A percentile compares a stretch with the other conserved stretches of the same genome.
Conservation (phyloP, 2,797 vertebrate species). For the Malacoraja senta region DNA sequence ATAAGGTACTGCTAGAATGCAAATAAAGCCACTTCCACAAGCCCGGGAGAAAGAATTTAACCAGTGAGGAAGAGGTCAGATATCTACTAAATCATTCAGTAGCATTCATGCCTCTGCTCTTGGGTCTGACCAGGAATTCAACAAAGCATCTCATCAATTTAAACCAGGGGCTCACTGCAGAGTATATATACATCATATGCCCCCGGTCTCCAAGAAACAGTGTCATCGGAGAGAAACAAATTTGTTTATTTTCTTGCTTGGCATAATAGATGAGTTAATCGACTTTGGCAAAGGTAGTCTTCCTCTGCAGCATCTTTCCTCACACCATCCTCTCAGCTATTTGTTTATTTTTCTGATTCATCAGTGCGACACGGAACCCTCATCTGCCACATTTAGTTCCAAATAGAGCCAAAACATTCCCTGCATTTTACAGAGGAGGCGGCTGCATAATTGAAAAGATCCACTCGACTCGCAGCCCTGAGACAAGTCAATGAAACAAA, state of each 20-base stretch:
- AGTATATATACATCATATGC: neutral
- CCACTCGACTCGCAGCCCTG: neutral
- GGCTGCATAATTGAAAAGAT: neutral
- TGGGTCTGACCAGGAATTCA: neutral
- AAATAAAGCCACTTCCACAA: neutral
- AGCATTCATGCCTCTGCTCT: neutral
- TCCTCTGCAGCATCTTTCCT: neutral
- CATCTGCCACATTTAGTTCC: neutral
- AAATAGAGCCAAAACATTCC: neutral
- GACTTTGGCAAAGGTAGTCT: neutral
- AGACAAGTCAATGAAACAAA: neutral
- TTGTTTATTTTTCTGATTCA: neutral
- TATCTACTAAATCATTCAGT: neutral
- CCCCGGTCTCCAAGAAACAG: neutral
- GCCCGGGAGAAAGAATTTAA: neutral
- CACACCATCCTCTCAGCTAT: neutral
- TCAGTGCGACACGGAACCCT: neutral
- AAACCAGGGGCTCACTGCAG: neutral
- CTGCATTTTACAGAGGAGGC: slow-evolving; percentile 1
- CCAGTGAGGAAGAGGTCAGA: neutral
- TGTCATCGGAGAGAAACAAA: neutral
- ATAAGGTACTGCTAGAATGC: neutral
- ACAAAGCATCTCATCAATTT: neutral
- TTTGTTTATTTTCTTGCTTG: neutral
- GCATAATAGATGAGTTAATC: neutral